These are phyloP conservation scores for Emmelina monodactyla DNA, from an alignment of 2,888 invertebrate genomes.

Conservation along the genomic window DNA sequence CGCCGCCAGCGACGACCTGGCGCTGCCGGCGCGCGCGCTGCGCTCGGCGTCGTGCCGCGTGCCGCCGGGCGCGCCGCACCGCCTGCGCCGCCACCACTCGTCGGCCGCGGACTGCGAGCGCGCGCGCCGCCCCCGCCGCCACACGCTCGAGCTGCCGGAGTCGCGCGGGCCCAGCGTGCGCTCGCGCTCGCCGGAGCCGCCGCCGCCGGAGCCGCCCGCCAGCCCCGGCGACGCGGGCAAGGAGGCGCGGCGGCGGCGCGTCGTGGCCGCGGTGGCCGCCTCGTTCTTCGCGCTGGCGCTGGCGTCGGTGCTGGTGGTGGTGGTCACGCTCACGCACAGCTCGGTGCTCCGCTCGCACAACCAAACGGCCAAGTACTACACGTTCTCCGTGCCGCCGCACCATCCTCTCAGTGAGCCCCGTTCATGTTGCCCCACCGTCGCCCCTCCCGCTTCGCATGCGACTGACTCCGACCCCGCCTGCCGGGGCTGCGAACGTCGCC, in stretches of 20 bases:
- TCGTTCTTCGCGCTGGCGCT: slow-evolving; percentile 77
- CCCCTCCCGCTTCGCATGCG: slow-evolving; percentile 66
- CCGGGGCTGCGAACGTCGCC: slow-evolving; percentile 63
- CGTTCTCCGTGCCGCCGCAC: slow-evolving; percentile 69
- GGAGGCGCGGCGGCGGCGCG: slow-evolving; percentile 72
- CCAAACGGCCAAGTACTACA: slow-evolving; percentile 72
- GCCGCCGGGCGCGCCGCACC: slow-evolving; percentile 50
- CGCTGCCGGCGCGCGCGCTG: slow-evolving; percentile 56
- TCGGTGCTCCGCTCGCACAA: slow-evolving; percentile 70
- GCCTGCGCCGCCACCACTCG: slow-evolving; percentile 56
- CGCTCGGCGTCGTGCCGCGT: slow-evolving; percentile 58
- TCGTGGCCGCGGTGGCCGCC: slow-evolving; percentile 75
- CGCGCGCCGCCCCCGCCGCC: slow-evolving; percentile 51
- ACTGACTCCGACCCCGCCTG: slow-evolving; percentile 63
- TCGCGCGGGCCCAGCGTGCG: slow-evolving; percentile 55
- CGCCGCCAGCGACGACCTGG: slow-evolving; percentile 54
- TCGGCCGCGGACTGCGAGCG: slow-evolving; percentile 59
- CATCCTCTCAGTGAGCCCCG: slow-evolving; percentile 68
- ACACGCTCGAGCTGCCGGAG: slow-evolving; percentile 49
- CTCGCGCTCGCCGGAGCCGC: slow-evolving; percentile 52
- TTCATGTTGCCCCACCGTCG: slow-evolving; percentile 67
- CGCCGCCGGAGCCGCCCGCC: slow-evolving; percentile 42
- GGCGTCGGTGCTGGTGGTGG: slow-evolving; percentile 78
- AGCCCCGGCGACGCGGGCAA: slow-evolving; percentile 67
- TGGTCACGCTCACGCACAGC: slow-evolving; percentile 79